These are phyloP conservation scores for Liposcelis brunnea DNA, from an alignment of 2,888 invertebrate species.

Conservation along the genomic window DNA sequence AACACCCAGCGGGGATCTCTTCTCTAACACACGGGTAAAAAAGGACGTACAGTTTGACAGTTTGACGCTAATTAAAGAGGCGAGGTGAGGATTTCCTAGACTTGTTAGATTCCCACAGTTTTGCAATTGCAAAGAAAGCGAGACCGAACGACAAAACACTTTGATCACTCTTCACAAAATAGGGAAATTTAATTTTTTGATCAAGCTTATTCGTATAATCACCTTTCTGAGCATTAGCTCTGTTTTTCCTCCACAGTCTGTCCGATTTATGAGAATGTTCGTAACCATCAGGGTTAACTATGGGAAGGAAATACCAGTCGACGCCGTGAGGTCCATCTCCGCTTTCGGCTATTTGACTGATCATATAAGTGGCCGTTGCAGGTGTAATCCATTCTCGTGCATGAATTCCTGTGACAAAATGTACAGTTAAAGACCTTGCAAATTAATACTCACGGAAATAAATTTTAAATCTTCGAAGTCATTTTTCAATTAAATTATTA, in stretches of 20 bases:
- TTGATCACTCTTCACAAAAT: too few relatives aligned
- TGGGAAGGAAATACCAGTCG: slow-evolving; percentile 57
- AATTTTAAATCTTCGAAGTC: slow-evolving; percentile 1
- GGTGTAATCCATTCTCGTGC: slow-evolving; percentile 82
- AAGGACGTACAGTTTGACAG: too few relatives aligned
- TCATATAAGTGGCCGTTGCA: slow-evolving; percentile 57
- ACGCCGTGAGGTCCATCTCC: slow-evolving; percentile 36
- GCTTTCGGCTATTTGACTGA: slow-evolving; percentile 49
- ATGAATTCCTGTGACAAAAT: slow-evolving; percentile 44
- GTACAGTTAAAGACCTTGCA: not conserved
- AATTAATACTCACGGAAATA: too few relatives aligned
- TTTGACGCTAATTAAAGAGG: too few relatives aligned
- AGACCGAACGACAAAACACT: too few relatives aligned
- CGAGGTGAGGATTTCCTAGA: too few relatives aligned
- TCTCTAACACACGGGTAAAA: too few relatives aligned
- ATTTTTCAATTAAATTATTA: not conserved
- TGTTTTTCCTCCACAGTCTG: slow-evolving; percentile 19
- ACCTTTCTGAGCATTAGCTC: slow-evolving; percentile 4
- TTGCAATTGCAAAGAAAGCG: too few relatives aligned
- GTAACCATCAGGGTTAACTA: slow-evolving; percentile 72
- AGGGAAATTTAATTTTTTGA: too few relatives aligned
- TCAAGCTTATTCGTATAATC: too few relatives aligned
- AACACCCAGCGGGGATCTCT: too few relatives aligned
- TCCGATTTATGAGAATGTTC: slow-evolving; percentile 66
- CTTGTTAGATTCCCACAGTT: too few relatives aligned